Base-by-base conservation (phyloP, 1,140 invertebrate genomes). In the Melanaphis sacchari region DNA sequence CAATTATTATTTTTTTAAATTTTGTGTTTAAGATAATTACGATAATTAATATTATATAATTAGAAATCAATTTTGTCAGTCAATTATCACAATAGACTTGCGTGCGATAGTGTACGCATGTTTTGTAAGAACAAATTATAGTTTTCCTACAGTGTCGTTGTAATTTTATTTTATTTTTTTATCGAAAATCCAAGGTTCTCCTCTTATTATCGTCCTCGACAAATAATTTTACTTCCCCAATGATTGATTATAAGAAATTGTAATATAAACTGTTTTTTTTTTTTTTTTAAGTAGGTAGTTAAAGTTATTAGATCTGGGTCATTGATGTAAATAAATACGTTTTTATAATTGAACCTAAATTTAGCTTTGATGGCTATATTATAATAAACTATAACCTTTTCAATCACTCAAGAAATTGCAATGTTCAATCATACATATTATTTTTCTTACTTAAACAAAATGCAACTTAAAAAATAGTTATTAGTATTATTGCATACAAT, bases 221-320 rank as follows among this genome's bases (percentile, higher is more conserved):
- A 31, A 43, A 46, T 87, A 46, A 46, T 76, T 91, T 91, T 91
- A 76, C 59, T 91, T 76, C 66, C 90, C 59, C 90, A n/a, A 49
- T 91, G 90, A 91, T 91, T 82, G 90, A 91, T 91, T 91, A 76
- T 43, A n/a, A 82, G 31, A 49, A 81, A 38, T 43, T 91, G 26
- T 36, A 91, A 87, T 87, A 18, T 46, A 49, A 87, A 87, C 85
- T 43, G 26, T 40, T 90, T 66, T 66, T 41, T 66, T 41, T 40
- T 41, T 40, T 85, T n/a, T 76, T 91, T 26, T 76, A 43, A 18
- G 5, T 81, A 8, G 18, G 22, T 82, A 38, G 76, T 85, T 49
- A 8, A 40, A 90, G n/a, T 59, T 43, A 31, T 46, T 82, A 38
- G 90, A 91, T 91, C 90, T 91, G 66, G 90, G 66, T 91, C 90